Evolutionary conservation across 2,797 vertebrate genomes (phyloP).

Genomic region (Dipus sagitta): DNA sequence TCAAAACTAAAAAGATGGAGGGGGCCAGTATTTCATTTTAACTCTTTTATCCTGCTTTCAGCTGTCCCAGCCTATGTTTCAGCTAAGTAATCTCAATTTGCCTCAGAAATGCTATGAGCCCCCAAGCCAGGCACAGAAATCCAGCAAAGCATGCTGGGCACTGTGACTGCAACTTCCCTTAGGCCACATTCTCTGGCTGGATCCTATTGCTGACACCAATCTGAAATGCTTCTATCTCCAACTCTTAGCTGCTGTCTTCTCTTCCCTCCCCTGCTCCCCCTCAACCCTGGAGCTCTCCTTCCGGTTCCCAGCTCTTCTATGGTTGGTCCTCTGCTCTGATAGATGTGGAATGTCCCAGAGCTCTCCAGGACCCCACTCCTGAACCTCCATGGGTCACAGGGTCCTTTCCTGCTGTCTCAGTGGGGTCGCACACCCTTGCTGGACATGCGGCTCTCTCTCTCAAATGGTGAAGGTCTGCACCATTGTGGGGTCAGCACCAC

Average conservation of each 20-base stretch:
- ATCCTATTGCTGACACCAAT: slow-evolving; percentile 43
- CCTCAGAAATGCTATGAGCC: slow-evolving; percentile 55
- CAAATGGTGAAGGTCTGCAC: background rate
- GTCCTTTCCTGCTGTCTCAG: background rate
- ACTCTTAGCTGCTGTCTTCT: background rate
- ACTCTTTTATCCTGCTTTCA: background rate
- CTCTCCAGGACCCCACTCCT: background rate
- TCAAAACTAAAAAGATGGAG: too few species aligned
- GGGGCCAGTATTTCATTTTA: background rate
- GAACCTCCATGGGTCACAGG: background rate
- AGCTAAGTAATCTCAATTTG: background rate
- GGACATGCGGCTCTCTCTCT: background rate
- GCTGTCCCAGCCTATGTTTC: background rate
- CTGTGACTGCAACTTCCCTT: slow-evolving; percentile 5
- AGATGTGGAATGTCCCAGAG: slow-evolving; percentile 16
- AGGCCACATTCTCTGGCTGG: slow-evolving; percentile 38
- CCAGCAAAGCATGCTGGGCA: slow-evolving; percentile 46
- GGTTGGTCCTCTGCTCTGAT: slow-evolving; percentile 7
- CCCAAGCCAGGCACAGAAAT: slow-evolving; percentile 37
- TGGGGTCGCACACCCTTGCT: background rate
- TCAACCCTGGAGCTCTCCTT: slow-evolving; percentile 46
- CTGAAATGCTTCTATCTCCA: background rate
- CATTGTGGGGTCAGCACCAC: background rate
- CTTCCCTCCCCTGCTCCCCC: background rate
- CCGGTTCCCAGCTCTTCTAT: background rate